Conservation (phyloP, 2,113 vertebrate genomes). For the Opisthocomus hoazin region DNA sequence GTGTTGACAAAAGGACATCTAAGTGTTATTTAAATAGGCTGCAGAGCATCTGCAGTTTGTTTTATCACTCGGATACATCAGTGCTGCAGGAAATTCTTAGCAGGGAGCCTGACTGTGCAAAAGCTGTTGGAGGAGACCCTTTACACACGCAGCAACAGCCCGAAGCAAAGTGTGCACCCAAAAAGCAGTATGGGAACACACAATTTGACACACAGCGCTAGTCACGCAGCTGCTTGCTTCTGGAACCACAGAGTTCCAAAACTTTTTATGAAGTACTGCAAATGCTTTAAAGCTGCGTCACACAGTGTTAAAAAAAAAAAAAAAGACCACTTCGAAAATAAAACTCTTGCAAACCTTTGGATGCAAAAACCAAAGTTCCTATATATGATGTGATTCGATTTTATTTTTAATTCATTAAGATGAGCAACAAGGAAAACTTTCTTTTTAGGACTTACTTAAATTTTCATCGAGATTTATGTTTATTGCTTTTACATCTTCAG, state of each 20-base stretch:
- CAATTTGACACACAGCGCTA: background rate
- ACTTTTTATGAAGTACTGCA: slow-evolving; percentile 36
- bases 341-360: background rate
- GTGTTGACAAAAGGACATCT: background rate
- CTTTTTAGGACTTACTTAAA: background rate
- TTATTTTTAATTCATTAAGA: background rate
- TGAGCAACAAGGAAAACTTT: slow-evolving; percentile 4
- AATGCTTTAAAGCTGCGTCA: background rate
- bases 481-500: background rate
- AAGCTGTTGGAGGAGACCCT: background rate
- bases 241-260: slow-evolving; percentile 30
- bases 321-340: background rate
- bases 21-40: background rate
- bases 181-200: background rate
- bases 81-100: slow-evolving; percentile 1
- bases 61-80: background rate
- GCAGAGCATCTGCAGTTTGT: background rate
- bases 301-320: background rate
- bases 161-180: background rate
- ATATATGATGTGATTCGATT: background rate
- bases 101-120: background rate
- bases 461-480: background rate
- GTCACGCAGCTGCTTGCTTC: background rate
- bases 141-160: background rate
- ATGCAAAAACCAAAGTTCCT: background rate